A percentile compares a stretch with the other conserved stretches of the same genome.
Evolutionary conservation across 2,888 invertebrate species (phyloP).

Genomic region (Callyntrura sp.): DNA sequence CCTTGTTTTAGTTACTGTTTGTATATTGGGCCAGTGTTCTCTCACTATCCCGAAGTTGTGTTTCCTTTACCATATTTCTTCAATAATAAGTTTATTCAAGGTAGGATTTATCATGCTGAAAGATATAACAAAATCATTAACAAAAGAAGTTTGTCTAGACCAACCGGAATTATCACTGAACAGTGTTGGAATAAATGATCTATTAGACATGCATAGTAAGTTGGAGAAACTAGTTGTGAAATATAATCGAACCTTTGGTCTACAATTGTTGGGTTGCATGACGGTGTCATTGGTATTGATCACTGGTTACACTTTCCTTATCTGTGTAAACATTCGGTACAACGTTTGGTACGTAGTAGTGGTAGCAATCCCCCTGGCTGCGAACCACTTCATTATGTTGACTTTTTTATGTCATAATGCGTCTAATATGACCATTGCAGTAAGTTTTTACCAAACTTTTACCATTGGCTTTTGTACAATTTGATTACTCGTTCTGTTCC

Average conservation of each 20-base stretch:
- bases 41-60: conserved; percentile 63
- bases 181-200: background rate
- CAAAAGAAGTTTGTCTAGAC: background rate
- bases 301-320: conserved; percentile 40
- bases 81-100: conserved; percentile 52
- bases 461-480: no score
- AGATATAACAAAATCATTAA: background rate
- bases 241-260: conserved; percentile 60
- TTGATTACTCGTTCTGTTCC: no score
- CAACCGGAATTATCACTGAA: background rate
- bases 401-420: conserved; percentile 52
- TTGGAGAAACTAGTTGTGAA: conserved; percentile 56
- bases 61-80: conserved; percentile 55
- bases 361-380: conserved; percentile 15
- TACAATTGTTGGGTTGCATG: conserved; percentile 61
- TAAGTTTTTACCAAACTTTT: conserved; percentile 34
- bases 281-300: conserved; percentile 48
- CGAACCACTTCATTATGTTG: conserved; percentile 38
- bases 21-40: conserved; percentile 58
- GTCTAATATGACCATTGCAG: conserved; percentile 41
- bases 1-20: conserved; percentile 15
- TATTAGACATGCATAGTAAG: conserved; percentile 62
- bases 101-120: conserved; percentile 53
- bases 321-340: conserved; percentile 44
- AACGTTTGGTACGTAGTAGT: conserved; percentile 52